These are phyloP conservation scores for Drosophila mojavensis DNA, from an alignment of 1,140 invertebrate species.

Conservation along the genomic window DNA sequence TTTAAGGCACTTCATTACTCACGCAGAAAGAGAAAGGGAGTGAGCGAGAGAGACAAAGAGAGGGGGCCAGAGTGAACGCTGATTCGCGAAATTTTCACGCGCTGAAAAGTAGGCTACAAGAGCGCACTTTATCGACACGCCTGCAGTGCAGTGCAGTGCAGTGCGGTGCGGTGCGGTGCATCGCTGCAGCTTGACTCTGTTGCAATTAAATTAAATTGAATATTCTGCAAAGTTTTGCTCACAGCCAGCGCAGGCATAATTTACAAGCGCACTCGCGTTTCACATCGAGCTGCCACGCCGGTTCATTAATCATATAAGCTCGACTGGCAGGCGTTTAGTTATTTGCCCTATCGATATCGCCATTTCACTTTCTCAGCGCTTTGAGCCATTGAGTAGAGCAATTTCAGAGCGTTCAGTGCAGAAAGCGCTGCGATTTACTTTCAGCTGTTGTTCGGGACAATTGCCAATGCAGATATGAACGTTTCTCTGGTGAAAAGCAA, in stretches of 20 bases:
- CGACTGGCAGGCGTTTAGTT: too few species aligned
- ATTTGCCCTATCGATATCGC: too few species aligned
- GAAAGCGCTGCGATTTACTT: constrained; percentile 30
- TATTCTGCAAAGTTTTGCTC: not conserved
- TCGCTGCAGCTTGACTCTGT: not conserved
- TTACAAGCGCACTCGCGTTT: not conserved
- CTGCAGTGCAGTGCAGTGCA: too few species aligned
- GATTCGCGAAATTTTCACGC: constrained; percentile 6
- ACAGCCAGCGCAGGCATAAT: not conserved
- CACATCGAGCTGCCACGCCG: too few species aligned
- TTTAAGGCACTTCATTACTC: constrained; percentile 81
- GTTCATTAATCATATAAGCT: too few species aligned
- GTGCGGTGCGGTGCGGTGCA: not conserved
- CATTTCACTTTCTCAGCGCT: not conserved
- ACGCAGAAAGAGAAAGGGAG: not conserved
- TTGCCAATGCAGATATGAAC: constrained; percentile 8
- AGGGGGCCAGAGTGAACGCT: too few species aligned
- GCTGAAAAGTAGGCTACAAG: constrained; percentile 36
- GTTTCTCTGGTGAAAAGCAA: constrained; percentile 26
- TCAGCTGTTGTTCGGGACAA: too few species aligned
- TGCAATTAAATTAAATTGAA: constrained; percentile 56
- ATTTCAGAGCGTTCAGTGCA: constrained; percentile 21
- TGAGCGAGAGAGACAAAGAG: not conserved
- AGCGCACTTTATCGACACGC: constrained; percentile 48
- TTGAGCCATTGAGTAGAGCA: constrained; percentile 7